These are phyloP conservation scores for Chromobotia macracanthus DNA, from an alignment of 2,797 vertebrate species.

Conservation along the genomic window DNA sequence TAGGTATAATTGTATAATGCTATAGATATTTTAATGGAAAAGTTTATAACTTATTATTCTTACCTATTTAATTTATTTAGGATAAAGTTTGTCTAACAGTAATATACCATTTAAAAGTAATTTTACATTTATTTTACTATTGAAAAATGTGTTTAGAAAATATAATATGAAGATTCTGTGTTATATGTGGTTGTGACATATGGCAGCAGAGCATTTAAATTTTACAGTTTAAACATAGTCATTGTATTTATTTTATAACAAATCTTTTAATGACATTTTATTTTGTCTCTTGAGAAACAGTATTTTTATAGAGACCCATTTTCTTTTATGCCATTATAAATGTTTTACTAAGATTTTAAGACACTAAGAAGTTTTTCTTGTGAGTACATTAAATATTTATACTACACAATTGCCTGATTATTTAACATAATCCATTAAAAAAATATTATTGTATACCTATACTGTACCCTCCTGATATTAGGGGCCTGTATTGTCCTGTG, in stretches of 20 bases:
- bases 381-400: constrained; percentile 16
- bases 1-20: too few species aligned
- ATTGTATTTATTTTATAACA: constrained; percentile 26
- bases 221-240: too few species aligned
- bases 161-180: background rate
- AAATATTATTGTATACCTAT: background rate
- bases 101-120: background rate
- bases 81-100: too few species aligned
- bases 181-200: background rate
- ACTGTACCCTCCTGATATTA: background rate
- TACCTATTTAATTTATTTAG: too few species aligned
- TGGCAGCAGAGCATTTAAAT: background rate
- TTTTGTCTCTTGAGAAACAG: background rate
- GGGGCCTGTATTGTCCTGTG: background rate
- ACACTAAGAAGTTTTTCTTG: too few species aligned
- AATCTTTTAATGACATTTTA: background rate
- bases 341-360: background rate
- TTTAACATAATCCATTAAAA: background rate
- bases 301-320: background rate
- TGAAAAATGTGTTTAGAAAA: background rate
- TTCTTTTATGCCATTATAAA: background rate
- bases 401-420: background rate
- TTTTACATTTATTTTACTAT: constrained; percentile 1
- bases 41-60: too few species aligned
- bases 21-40: too few species aligned